Base-by-base conservation (phyloP, 2,888 invertebrate species). In the Leptinotarsa peninsularis region DNA sequence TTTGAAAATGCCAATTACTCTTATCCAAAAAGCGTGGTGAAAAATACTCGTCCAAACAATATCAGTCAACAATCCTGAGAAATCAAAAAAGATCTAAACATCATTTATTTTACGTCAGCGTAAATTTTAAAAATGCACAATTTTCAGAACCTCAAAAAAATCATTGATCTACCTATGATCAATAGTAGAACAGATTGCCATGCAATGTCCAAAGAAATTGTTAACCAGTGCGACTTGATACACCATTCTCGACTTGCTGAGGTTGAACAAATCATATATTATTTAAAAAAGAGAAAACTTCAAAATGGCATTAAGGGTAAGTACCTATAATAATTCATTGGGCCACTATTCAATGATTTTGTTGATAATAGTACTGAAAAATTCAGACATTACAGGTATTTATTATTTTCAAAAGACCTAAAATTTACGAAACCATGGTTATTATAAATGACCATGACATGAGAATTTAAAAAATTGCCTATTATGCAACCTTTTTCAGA, bases 181-280 rank as follows among this genome's bases (percentile, higher is more conserved):
- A 94, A 93, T 85, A 91, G 93, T 49, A 91, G 94, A 82, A 94
- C 96, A 23, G 94, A 97, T 89, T 93, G 96, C 78, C 91, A 92
- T 68, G 90, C 92, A 17, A 89, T 97, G 81, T 95, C 96, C 1
- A 93, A 92, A 83, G 95, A 96, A 89, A 94, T 98, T 27, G 93
- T 97, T 69, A 93, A 94, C 79, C 94, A 95, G 88, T 97, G 96
- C 88, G 93, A 94, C 85, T 89, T 96, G 76, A 96, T 97, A 83
- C 95, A 96, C 86, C 93, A 93, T 79, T 93, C 93, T 27, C 94
- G 95, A 85, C 86, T 95, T 66, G 91, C 92, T 17, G 96, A 97
- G 89, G 94, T 97, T 23, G 96, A 96, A 87, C 96, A 96, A 86
- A 90, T 96, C 58, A 93, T 97, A 84, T 94, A 93, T 87, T 97